Conservation (phyloP, 2,113 vertebrate genomes). For the Apteryx owenii region DNA sequence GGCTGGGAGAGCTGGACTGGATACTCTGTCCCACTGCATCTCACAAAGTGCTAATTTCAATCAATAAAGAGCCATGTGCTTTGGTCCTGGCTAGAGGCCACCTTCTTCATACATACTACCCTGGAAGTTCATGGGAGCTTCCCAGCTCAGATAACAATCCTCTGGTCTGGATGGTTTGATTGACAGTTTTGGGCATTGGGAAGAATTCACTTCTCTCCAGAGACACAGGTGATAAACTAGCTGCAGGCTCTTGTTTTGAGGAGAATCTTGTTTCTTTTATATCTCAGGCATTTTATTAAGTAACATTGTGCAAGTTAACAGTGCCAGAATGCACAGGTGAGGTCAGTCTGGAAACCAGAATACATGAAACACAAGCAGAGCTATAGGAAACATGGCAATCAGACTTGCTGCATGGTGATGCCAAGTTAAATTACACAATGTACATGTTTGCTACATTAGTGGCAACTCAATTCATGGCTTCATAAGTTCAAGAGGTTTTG, state of each 20-base stretch:
- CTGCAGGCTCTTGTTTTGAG: background rate
- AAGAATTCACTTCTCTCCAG: background rate
- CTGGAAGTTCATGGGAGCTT: rapidly evolving
- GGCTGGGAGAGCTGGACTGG: background rate
- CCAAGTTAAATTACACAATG: background rate
- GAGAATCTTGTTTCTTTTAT: background rate
- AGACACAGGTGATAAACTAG: background rate
- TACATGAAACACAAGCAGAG: background rate
- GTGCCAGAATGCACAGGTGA: background rate
- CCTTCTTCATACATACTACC: background rate
- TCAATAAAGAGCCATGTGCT: background rate
- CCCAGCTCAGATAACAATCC: background rate
- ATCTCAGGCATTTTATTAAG: background rate
- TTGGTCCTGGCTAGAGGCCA: rapidly evolving
- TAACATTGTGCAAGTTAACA: background rate
- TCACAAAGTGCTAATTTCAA: background rate
- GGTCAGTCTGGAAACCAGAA: background rate
- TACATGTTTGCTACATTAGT: background rate
- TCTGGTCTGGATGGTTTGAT: background rate
- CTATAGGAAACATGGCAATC: rapidly evolving
- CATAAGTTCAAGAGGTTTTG: background rate
- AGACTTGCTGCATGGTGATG: background rate
- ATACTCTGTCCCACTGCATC: background rate
- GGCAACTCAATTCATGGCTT: background rate
- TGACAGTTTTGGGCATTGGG: background rate